Evolutionary conservation across 2,113 vertebrate species (phyloP), one percentile per base, ranked within the genome.

Genomic region (Xerus inauris): DNA sequence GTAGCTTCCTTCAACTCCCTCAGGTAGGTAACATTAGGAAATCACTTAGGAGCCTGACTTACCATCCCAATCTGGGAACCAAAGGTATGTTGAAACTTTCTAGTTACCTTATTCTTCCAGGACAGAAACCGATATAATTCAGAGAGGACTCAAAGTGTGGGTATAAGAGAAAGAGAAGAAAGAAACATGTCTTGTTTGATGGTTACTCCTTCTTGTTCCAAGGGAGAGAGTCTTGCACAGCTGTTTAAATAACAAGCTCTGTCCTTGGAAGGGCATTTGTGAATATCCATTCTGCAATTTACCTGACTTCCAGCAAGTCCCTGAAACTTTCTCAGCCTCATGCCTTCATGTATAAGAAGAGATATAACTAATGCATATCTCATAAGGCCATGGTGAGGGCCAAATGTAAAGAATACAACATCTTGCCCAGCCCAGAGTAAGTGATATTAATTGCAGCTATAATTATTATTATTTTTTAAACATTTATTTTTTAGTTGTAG

Each of bases 381-480:
- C 22, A 32, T 54, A 87, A 93, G 47, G 4, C n/a, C 73, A n/a
- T 40, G n/a, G 30, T 75, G 30, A 94, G 13, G 14, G 10, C 35
- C 77, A 84, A 76, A 38, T 57, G 35, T 51, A 91, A 91, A 90
- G 40, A 94, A 87, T n/a, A 65, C 1, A 95, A 47, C 54, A 71
- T 38, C 57, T 38, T 73, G 17, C 51, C 45, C 35, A 91, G 40
- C 38, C 87, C 51, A 65, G 82, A 64, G n/a, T 51, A 76, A 94
- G 12, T n/a, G 28, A 26, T 35, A 51, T 24, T 71, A 83, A 81
- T 85, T 85, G 28, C 30, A 94, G 45, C 51, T 91, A 38, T n/a
- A n/a, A n/a, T n/a, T n/a, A n/a, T n/a, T n/a, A n/a, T n/a, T n/a
- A n/a, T n/a, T n/a, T n/a, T n/a, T n/a, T n/a, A n/a, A n/a, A n/a